A percentile compares a stretch with the other conserved stretches of the same genome.
phyloP scores from a whole-genome alignment of 1,140 invertebrate species.

The Dendrolimus punctatus region DNA sequence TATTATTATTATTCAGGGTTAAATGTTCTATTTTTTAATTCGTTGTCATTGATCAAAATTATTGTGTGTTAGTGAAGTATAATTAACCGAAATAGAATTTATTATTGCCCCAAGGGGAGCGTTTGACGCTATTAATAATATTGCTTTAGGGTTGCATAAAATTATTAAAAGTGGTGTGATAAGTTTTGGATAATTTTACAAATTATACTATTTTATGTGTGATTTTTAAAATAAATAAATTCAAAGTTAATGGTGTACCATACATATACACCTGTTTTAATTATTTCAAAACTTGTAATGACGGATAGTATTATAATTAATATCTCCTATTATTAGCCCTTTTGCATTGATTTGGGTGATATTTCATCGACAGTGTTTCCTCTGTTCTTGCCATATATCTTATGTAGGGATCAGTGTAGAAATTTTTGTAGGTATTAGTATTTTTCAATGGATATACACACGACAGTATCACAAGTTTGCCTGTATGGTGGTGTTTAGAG shows the following conservation, averaged over 20 bases:
- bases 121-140: slow-evolving; percentile 68
- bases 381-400: slow-evolving; percentile 69
- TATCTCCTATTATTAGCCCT: slow-evolving; percentile 52
- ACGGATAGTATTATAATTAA: slow-evolving; percentile 34
- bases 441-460: slow-evolving; percentile 66
- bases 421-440: slow-evolving; percentile 59
- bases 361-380: slow-evolving; percentile 56
- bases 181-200: slow-evolving; percentile 72
- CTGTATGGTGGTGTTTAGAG: slow-evolving; percentile 53
- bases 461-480: slow-evolving; percentile 56
- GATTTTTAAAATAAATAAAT: slow-evolving; percentile 64
- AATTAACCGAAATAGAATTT: slow-evolving; percentile 64
- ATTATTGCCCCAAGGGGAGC: slow-evolving; percentile 67
- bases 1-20: slow-evolving; percentile 67
- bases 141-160: slow-evolving; percentile 69
- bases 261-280: slow-evolving; percentile 40
- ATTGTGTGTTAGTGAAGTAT: slow-evolving; percentile 68
- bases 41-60: slow-evolving; percentile 71
- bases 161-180: slow-evolving; percentile 69
- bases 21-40: slow-evolving; percentile 61
- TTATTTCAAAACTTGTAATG: slow-evolving; percentile 38
- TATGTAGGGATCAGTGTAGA: slow-evolving; percentile 62
- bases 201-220: slow-evolving; percentile 71
- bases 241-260: slow-evolving; percentile 32
- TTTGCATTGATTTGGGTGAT: slow-evolving; percentile 45